phyloP scores from a whole-genome alignment of 1,140 invertebrate species.

The Octopus sinensis region DNA sequence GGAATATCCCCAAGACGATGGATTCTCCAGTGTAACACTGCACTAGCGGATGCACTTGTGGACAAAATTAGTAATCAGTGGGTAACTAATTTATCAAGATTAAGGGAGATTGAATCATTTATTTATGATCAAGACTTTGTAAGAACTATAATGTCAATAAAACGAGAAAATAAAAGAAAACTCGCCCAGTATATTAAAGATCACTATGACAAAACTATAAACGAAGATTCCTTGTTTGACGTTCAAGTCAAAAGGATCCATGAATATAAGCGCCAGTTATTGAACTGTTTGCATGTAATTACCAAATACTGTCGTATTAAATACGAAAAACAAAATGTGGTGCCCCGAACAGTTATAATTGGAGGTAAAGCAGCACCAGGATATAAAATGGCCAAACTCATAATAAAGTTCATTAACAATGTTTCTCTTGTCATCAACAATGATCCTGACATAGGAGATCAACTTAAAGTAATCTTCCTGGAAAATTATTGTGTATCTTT shows the following conservation, averaged over 20 bases:
- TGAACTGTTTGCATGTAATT: constrained; percentile 94
- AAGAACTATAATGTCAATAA: constrained; percentile 83
- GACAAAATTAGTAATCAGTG: constrained; percentile 90
- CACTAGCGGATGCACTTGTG: constrained; percentile 85
- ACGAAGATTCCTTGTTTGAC: constrained; percentile 91
- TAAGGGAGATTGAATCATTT: constrained; percentile 73
- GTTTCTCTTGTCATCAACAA: constrained; percentile 88
- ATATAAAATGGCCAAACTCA: constrained; percentile 91
- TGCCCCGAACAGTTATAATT: constrained; percentile 94
- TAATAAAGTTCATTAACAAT: constrained; percentile 91
- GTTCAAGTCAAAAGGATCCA: constrained; percentile 98
- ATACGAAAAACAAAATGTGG: constrained; percentile 70
- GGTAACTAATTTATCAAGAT: constrained; percentile 85
- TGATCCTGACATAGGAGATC: constrained; percentile 92
- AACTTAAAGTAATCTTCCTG: constrained; percentile 88
- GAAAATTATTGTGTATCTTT: constrained; percentile 96
- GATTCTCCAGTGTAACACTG: constrained; percentile 91
- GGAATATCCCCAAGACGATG: constrained; percentile 95
- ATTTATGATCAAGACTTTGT: constrained; percentile 84
- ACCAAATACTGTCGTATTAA: constrained; percentile 97
- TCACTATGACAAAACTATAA: constrained; percentile 84
- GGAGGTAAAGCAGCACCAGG: constrained; percentile 97
- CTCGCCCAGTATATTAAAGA: constrained; percentile 75
- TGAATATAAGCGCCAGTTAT: constrained; percentile 95
- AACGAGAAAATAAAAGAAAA: constrained; percentile 72